Evolutionary conservation across 2,888 invertebrate genomes (phyloP).

Genomic region (Dicyrtoma fusca): DNA sequence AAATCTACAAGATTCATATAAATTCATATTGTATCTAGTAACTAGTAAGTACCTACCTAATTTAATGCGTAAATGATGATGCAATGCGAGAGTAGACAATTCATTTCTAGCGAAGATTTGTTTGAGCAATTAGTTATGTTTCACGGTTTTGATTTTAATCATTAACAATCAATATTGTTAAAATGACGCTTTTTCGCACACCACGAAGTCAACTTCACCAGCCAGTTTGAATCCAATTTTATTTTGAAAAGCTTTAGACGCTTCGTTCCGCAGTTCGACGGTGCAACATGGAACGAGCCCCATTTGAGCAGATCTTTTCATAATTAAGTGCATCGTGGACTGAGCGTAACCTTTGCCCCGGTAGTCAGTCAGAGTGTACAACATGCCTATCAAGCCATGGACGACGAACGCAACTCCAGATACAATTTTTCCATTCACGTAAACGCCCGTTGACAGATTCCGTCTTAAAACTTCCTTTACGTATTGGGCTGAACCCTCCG

Average conservation of each 20-base stretch:
- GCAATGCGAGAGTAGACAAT: too few species aligned
- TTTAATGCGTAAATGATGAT: too few species aligned
- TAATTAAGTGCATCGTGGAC: conserved; percentile 11
- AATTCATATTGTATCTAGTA: too few species aligned
- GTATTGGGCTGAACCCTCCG: not conserved
- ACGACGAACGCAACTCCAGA: conserved; percentile 1
- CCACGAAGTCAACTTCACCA: conserved; percentile 6
- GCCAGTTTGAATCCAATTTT: conserved; percentile 24
- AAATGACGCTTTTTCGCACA: not conserved
- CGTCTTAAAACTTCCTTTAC: not conserved
- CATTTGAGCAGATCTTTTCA: conserved; percentile 6
- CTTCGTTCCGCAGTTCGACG: conserved; percentile 18
- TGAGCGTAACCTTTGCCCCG: conserved; percentile 24
- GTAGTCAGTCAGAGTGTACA: conserved; percentile 1
- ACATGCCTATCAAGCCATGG: conserved; percentile 4
- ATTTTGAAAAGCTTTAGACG: not conserved
- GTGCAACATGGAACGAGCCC: conserved; percentile 24
- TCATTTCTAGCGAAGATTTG: too few species aligned
- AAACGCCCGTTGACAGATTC: conserved; percentile 6
- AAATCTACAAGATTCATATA: too few species aligned
- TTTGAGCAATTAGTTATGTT: too few species aligned
- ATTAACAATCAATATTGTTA: not conserved
- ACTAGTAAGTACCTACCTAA: too few species aligned
- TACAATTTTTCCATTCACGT: not conserved
- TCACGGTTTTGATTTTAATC: not conserved